A percentile compares a stretch with the other conserved stretches of the same genome.
Evolutionary conservation across 2,888 invertebrate genomes (phyloP).

Genomic region (Polymixis lichenea): DNA sequence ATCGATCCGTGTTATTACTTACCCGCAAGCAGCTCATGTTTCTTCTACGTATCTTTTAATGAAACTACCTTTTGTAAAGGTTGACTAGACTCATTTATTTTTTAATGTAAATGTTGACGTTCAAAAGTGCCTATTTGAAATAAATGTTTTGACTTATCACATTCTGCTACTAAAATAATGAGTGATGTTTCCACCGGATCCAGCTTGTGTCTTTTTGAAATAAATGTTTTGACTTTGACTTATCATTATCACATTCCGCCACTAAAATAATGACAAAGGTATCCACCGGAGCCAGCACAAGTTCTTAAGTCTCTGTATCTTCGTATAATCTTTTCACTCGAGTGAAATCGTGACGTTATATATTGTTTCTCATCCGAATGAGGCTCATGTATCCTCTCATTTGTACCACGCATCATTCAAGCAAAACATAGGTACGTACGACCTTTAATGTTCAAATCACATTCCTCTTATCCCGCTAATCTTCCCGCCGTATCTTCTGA

Average conservation of each 20-base stretch:
- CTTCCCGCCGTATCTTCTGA: slow-evolving; percentile 45
- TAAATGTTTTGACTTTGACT: too few species aligned
- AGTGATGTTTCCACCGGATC: background rate
- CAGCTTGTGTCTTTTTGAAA: background rate
- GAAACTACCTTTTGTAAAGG: too few species aligned
- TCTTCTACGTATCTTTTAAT: background rate
- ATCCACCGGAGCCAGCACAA: background rate
- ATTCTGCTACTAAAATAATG: background rate
- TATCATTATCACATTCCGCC: too few species aligned
- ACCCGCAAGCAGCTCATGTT: too few species aligned
- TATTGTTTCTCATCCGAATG: background rate
- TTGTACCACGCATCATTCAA: background rate
- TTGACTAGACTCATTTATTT: too few species aligned
- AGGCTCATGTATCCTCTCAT: background rate
- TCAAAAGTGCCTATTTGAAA: too few species aligned
- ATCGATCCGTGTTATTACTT: too few species aligned
- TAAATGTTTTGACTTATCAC: too few species aligned
- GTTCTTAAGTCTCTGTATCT: background rate
- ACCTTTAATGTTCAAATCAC: slow-evolving; percentile 32
- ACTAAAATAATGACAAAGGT: background rate
- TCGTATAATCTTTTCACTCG: background rate
- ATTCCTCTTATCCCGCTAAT: slow-evolving; percentile 37
- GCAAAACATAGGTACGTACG: slow-evolving; percentile 14
- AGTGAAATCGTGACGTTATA: background rate
- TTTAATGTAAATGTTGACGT: too few species aligned